Evolutionary conservation across 1,140 invertebrate species (phyloP).

Genomic region (Aphaenogaster floridana): DNA sequence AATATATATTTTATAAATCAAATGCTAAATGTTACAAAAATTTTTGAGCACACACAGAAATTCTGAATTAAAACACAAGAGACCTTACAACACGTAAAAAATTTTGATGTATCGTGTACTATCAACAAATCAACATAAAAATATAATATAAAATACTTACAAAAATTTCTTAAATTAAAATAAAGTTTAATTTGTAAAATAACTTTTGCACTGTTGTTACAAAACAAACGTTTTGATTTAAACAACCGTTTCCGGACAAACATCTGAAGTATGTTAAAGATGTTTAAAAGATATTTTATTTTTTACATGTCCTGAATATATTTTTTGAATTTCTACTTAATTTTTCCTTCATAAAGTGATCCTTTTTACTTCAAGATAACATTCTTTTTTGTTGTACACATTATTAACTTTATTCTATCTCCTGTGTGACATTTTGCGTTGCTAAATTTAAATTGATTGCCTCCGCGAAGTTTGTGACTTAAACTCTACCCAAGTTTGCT

Average conservation of each 20-base stretch:
- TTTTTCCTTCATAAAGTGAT: neutral
- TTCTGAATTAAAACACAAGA: neutral
- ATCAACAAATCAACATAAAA: neutral
- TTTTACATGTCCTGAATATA: neutral
- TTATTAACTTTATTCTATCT: neutral
- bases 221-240: too few species aligned
- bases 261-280: neutral
- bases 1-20: neutral
- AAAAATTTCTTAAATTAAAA: neutral
- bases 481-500: neutral
- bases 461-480: neutral
- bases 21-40: neutral
- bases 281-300: neutral
- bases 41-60: neutral
- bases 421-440: neutral
- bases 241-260: neutral
- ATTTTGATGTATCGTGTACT: neutral
- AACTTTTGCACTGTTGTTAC: neutral
- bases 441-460: slow-evolving; percentile 13
- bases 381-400: neutral
- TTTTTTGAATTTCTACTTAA: neutral
- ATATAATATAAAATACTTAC: neutral
- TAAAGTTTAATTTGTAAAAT: neutral
- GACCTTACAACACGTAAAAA: neutral
- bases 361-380: neutral